Base-by-base conservation (phyloP, 2,113 vertebrate genomes). In the Coreoperca whiteheadi region DNA sequence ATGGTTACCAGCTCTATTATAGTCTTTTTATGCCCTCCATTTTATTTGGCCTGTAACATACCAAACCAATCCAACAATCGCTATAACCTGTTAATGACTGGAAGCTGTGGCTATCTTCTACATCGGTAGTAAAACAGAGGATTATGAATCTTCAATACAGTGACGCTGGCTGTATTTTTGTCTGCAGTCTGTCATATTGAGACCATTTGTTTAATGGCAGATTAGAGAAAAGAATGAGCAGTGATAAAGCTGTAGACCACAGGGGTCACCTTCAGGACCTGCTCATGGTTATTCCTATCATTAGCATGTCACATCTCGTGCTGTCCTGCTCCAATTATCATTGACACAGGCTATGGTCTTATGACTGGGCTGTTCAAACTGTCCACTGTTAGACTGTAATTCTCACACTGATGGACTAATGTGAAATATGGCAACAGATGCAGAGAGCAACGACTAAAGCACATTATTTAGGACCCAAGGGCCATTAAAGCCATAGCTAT, bases 401-500 rank as follows among this genome's bases (percentile, higher is more conserved):
- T 88, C 87, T 89, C 88, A 74, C 91, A 82, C 79, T 43, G 53
- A 89, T 79, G 83, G 79, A 82, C 89, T 93, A 91, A 94, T 92
- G 89, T 89, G 85, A 89, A 89, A 92, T 87, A 89, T 87, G 87
- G 88, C 90, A 92, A 83, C 90, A 94, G 93, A 93, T 94, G 92
- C 89, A 73, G 86, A 77, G 79, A 86, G 86, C 68, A 86, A 71
- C 56, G 54, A 78, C 85, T 81, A 79, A 82, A 89, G 84, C 82
- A 59, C 88, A 92, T 91, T 91, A 91, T 87, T 85, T 77, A 81
- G 86, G 80, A 71, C 91, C 93, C 88, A 53, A 66, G 81, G 84
- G 90, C 83, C 86, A 84, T 82, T 76, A 85, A 80, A 91, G 78
- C 87, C 65, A 79, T 43, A 76, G 67, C 83, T 83, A 91, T 94